Conservation (phyloP, 2,797 vertebrate species). For the Numenius phaeopus region DNA sequence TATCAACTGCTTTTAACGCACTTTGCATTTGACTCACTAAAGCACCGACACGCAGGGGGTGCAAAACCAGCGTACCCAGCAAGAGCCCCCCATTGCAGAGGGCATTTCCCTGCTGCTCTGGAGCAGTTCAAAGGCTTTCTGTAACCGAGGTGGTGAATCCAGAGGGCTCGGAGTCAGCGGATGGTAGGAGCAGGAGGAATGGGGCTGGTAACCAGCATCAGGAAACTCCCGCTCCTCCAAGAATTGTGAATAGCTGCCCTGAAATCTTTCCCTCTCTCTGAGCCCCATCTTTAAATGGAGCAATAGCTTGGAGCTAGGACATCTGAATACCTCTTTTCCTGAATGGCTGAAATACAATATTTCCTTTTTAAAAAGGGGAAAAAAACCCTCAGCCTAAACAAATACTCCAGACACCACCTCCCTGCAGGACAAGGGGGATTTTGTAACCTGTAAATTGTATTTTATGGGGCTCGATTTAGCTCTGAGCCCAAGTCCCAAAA, state of each 20-base stretch:
- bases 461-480: neutral
- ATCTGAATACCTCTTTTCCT: neutral
- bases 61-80: neutral
- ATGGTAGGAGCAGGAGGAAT: rapidly evolving
- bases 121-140: neutral
- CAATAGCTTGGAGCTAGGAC: neutral
- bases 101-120: no score
- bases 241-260: neutral
- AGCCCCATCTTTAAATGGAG: neutral
- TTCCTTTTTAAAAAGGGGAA: neutral
- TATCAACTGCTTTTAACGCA: neutral
- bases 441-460: constrained; percentile 2
- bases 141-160: neutral
- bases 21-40: no score
- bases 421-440: neutral
- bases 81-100: no score
- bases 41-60: rapidly evolving
- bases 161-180: rapidly evolving
- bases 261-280: neutral
- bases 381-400: neutral
- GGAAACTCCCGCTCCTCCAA: neutral
- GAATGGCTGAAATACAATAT: neutral
- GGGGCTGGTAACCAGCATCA: neutral
- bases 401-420: neutral
- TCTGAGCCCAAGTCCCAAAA: neutral